Conservation (phyloP, 2,113 vertebrate species). For the Genyomyrus donnyi region DNA sequence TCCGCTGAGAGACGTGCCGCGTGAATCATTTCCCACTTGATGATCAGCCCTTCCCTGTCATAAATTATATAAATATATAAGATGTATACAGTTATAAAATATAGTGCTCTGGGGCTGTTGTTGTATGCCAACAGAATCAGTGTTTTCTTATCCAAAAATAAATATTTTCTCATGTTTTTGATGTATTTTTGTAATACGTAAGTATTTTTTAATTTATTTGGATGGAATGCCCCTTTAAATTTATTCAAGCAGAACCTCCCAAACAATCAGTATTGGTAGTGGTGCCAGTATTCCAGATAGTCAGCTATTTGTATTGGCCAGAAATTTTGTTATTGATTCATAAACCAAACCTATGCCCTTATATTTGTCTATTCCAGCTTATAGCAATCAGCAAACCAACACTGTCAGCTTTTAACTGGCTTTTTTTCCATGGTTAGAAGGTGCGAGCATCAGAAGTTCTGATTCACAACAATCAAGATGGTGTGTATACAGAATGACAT, state of each 20-base stretch:
- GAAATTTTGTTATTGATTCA: background rate
- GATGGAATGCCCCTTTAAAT: background rate
- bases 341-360: background rate
- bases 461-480: background rate
- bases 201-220: background rate
- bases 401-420: background rate
- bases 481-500: background rate
- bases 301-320: background rate
- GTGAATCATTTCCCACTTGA: background rate
- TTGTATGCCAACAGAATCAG: background rate
- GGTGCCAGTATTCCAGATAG: background rate
- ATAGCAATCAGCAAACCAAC: no score
- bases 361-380: background rate
- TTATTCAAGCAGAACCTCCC: background rate
- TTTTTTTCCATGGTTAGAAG: background rate
- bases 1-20: no score
- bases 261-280: background rate
- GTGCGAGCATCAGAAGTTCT: background rate
- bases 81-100: background rate
- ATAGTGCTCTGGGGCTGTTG: background rate
- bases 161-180: background rate
- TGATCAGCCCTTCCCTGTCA: no score
- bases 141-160: background rate
- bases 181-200: background rate
- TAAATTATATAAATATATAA: background rate